phyloP scores from a whole-genome alignment of 64 coral and sea anemone species.

The Pocillopora verrucosa region DNA sequence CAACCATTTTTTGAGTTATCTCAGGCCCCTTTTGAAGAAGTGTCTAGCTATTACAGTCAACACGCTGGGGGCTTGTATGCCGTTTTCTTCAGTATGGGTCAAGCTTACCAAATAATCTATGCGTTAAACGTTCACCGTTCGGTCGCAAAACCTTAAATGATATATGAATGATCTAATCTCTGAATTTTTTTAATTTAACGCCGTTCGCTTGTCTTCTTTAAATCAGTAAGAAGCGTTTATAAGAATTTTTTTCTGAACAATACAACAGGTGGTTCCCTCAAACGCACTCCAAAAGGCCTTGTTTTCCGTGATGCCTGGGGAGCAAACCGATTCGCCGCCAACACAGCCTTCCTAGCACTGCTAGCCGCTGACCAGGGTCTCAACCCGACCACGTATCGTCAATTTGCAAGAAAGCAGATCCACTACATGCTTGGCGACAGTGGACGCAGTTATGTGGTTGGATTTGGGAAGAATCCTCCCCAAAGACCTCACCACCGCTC shows the following conservation, averaged over 20 bases:
- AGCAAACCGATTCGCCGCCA: slow-evolving; percentile 81
- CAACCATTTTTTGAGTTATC: too few relatives aligned
- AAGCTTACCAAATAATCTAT: too few relatives aligned
- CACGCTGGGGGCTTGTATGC: too few relatives aligned
- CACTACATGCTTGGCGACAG: slow-evolving; percentile 91
- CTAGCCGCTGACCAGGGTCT: slow-evolving; percentile 71
- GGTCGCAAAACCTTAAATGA: too few relatives aligned
- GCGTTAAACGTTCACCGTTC: too few relatives aligned
- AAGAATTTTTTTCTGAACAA: background rate
- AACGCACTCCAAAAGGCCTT: slow-evolving; percentile 78
- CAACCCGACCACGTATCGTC: slow-evolving; percentile 28
- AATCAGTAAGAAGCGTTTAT: background rate
- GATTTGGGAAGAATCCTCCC: slow-evolving; percentile 72
- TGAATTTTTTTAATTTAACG: background rate
- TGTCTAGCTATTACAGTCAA: too few relatives aligned
- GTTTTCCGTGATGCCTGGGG: slow-evolving; percentile 76
- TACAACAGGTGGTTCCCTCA: background rate
- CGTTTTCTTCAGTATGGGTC: too few relatives aligned
- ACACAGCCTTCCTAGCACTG: slow-evolving; percentile 87
- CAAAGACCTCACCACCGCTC: slow-evolving; percentile 74
- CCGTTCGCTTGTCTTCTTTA: background rate
- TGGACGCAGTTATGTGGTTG: slow-evolving; percentile 81
- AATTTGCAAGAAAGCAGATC: slow-evolving; percentile 84
- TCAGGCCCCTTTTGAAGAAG: too few relatives aligned
- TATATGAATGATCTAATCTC: too few relatives aligned